Conservation (phyloP, 2,113 vertebrate genomes). For the Chaetorhynchus papuensis region DNA sequence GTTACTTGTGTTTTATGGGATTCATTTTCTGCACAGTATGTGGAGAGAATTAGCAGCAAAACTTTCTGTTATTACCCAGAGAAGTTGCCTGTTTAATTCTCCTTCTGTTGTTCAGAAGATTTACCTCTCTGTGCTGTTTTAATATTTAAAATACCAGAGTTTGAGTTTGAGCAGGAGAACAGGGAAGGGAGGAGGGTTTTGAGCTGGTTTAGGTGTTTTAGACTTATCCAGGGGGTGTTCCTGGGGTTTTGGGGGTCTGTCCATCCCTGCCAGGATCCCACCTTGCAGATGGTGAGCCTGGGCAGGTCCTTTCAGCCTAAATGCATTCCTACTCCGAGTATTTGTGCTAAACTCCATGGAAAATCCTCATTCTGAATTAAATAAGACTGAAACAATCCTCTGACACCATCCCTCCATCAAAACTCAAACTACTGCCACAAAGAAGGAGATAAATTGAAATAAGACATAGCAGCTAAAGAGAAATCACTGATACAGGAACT, state of each 20-base stretch:
- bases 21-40: slow-evolving; percentile 59
- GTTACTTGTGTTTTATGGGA: slow-evolving; percentile 52
- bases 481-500: not conserved
- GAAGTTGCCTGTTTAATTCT: slow-evolving; percentile 48
- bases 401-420: not conserved
- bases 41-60: slow-evolving; percentile 35
- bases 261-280: not conserved
- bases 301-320: not conserved
- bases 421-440: not conserved
- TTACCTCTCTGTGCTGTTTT: slow-evolving; percentile 19
- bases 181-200: not conserved
- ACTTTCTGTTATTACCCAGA: slow-evolving; percentile 36
- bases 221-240: not conserved
- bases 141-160: slow-evolving; percentile 49
- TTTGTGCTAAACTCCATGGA: not conserved
- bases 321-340: not conserved
- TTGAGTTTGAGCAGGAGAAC: not conserved
- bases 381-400: not conserved
- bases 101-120: slow-evolving; percentile 12
- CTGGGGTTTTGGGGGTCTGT: not conserved
- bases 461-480: not conserved
- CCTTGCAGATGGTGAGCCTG: not conserved
- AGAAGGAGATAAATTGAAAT: accelerated
- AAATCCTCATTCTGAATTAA: not conserved
- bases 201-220: not conserved